Conservation (phyloP, 2,797 vertebrate genomes). For the Cuniculus paca region DNA sequence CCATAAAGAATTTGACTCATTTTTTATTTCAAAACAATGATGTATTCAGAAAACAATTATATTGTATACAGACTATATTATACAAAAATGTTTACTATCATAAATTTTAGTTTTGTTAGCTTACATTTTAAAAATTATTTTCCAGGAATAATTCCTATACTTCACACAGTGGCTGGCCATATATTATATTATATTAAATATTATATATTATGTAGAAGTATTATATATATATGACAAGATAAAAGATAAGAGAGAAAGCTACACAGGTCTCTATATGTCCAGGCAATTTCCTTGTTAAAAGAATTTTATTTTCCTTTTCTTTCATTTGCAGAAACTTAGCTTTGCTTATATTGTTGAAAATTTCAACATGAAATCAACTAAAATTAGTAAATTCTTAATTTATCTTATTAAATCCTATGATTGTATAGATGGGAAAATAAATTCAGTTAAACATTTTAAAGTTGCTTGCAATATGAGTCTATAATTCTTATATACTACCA, state of each 20-base stretch:
- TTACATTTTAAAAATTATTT: constrained; percentile 26
- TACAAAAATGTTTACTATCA: neutral
- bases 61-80: neutral
- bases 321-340: constrained; percentile 65
- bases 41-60: neutral
- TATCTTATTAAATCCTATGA: neutral
- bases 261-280: neutral
- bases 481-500: neutral
- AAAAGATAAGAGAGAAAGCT: neutral
- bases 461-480: neutral
- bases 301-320: constrained; percentile 61
- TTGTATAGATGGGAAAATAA: neutral
- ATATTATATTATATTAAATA: neutral
- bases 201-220: no score
- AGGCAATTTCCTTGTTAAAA: constrained; percentile 42
- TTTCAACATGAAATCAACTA: constrained; percentile 23
- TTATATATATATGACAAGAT: no score
- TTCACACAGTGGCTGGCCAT: neutral
- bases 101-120: neutral
- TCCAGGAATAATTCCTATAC: neutral
- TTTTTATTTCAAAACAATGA: neutral
- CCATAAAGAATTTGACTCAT: neutral
- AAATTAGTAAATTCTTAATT: neutral
- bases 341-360: constrained; percentile 55
- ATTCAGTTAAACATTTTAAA: neutral